These are phyloP conservation scores for Agrilus mali DNA, from an alignment of 2,888 invertebrate species.

Conservation along the genomic window DNA sequence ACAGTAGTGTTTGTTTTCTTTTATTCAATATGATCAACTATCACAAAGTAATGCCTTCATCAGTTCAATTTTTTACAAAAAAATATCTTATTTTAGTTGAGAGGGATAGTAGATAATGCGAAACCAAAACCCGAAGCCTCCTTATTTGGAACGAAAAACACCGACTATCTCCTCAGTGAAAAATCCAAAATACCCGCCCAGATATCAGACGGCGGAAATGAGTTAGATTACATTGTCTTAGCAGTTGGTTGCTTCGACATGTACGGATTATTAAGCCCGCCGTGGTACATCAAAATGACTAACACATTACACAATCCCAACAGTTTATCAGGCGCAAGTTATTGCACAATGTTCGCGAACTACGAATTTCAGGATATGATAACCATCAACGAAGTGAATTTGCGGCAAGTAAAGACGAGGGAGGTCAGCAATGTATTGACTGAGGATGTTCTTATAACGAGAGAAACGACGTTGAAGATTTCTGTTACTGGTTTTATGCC, in stretches of 20 bases:
- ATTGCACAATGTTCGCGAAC: background rate
- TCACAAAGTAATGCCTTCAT: too few relatives aligned
- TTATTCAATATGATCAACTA: too few relatives aligned
- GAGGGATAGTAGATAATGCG: background rate
- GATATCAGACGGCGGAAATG: background rate
- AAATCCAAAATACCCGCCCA: slow-evolving; percentile 5
- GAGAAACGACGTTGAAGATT: slow-evolving; percentile 15
- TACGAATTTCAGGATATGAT: slow-evolving; percentile 4
- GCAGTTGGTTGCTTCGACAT: slow-evolving; percentile 14
- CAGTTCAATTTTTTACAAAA: background rate
- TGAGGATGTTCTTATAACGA: slow-evolving; percentile 11
- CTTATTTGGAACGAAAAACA: slow-evolving; percentile 11
- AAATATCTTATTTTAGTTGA: background rate
- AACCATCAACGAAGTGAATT: slow-evolving; percentile 12
- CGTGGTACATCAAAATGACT: slow-evolving; percentile 10
- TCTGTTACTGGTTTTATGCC: background rate
- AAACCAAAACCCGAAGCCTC: slow-evolving; percentile 9
- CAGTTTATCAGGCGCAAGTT: slow-evolving; percentile 7
- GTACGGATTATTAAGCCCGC: slow-evolving; percentile 11
- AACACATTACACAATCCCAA: slow-evolving; percentile 13
- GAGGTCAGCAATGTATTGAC: slow-evolving; percentile 12
- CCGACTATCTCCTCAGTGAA: slow-evolving; percentile 8
- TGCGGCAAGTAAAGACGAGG: background rate
- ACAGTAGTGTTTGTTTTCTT: too few relatives aligned
- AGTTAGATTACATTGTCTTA: slow-evolving; percentile 9